Base-by-base conservation (phyloP, 2,113 vertebrate species). In the Turdus rufiventris region DNA sequence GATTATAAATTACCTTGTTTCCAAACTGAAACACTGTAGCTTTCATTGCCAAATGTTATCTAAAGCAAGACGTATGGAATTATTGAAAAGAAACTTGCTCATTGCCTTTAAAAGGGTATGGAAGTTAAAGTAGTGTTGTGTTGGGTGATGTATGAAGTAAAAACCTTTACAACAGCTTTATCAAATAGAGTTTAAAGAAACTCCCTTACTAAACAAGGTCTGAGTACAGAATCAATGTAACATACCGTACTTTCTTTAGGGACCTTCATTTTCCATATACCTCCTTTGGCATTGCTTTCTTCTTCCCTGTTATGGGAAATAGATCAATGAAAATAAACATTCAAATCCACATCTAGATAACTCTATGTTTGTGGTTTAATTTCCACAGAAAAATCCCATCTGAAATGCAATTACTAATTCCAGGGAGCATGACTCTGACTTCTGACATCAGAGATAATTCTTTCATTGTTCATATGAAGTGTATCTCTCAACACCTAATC, bases 241-340 rank as follows among this genome's bases (percentile, higher is more conserved):
- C 98, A 78, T 98, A 99, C 99, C 72, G 98, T 98, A 95, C 97
- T 98, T 91, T 99, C 99, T 97, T 99, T 99, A 58, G 99, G 98
- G 36, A 99, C 98, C 98, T 99, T 99, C 98, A 99, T 99, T 97
- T 99, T 99, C 99, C 99, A 99, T 29, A 99, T 97, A 2, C 99
- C 99, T 51, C 99, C 99, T 97, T 99, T 99, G 50, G 99, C 99
- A 94, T 99, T 99, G 97, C 99, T 99, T 97, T 99, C 99, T 88
- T 99, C 99, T 98, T 99, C 99, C 99, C 99, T 99, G 91, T 94
- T 82, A 93, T 57, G 58, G 77, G 38, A 95, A 96, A 94, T 0
- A 95, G 42, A 91, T 56, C 75, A 85, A 53, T 40, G 65, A 88
- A 94, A 63, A 94, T 13, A 96, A 93, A 77, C 56, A 89, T 28